A percentile compares a stretch with the other conserved stretches of the same genome.
phyloP scores from a whole-genome alignment of 2,888 invertebrate species.

The Podotricha telesiphe region DNA sequence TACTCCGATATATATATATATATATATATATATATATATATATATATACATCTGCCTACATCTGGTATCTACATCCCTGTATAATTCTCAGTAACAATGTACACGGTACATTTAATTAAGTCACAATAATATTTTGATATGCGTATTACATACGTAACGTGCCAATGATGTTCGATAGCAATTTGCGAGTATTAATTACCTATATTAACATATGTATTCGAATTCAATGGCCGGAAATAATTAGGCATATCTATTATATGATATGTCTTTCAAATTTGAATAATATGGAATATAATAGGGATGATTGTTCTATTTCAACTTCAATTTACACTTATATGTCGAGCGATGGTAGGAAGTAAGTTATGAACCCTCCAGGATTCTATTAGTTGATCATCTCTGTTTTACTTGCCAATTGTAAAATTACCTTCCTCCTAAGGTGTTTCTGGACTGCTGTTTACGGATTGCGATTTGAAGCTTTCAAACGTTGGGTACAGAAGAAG shows the following conservation, averaged over 20 bases:
- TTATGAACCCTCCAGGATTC: too few relatives aligned
- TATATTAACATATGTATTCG: constrained; percentile 57
- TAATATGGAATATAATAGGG: background rate
- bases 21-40: background rate
- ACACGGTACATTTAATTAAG: constrained; percentile 21
- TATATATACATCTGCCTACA: background rate
- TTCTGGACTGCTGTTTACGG: too few relatives aligned
- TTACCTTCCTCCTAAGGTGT: too few relatives aligned
- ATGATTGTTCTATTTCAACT: background rate
- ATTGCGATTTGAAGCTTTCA: too few relatives aligned
- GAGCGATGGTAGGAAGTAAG: background rate
- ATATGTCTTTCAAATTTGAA: background rate
- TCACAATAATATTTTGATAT: constrained; percentile 29
- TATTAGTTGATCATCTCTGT: too few relatives aligned
- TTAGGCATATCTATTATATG: constrained; percentile 46
- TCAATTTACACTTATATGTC: background rate
- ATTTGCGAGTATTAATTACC: constrained; percentile 63
- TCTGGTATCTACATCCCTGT: background rate
- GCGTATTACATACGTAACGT: constrained; percentile 28
- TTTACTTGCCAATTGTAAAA: too few relatives aligned
- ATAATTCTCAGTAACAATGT: constrained; percentile 3
- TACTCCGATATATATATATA: background rate
- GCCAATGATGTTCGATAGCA: constrained; percentile 35
- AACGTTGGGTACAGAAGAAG: too few relatives aligned
- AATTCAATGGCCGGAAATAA: constrained; percentile 55